Evolutionary conservation across 2,888 invertebrate genomes (phyloP).

Genomic region (Ichneumoninae sp.): DNA sequence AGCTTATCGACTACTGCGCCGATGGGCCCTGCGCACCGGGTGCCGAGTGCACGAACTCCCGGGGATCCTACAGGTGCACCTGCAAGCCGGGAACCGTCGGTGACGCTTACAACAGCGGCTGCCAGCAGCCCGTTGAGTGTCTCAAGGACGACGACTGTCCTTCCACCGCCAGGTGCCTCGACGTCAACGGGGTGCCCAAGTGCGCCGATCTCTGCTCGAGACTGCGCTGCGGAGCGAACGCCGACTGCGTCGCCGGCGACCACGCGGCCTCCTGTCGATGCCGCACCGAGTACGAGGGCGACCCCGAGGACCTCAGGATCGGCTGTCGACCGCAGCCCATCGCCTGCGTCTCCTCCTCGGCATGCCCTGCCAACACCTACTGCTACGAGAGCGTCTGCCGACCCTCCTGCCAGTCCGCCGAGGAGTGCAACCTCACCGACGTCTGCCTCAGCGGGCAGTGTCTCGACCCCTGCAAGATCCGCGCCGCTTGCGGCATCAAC

Average conservation of each 20-base stretch:
- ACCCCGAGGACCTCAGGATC: conserved; percentile 88
- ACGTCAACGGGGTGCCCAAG: conserved; percentile 90
- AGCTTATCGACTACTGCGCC: conserved; percentile 91
- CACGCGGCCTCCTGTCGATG: conserved; percentile 93
- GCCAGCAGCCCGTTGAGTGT: conserved; percentile 93
- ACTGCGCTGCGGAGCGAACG: conserved; percentile 92
- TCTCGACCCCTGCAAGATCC: conserved; percentile 91
- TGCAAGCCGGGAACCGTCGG: conserved; percentile 93
- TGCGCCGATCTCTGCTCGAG: conserved; percentile 90
- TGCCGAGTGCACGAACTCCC: conserved; percentile 91
- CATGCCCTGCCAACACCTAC: conserved; percentile 92
- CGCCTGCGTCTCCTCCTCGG: conserved; percentile 89
- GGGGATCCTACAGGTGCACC: conserved; percentile 92
- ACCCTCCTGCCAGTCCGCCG: conserved; percentile 91
- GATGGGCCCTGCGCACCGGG: conserved; percentile 92
- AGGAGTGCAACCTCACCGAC: conserved; percentile 92
- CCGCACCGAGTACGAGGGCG: conserved; percentile 91
- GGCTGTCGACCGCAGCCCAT: conserved; percentile 92
- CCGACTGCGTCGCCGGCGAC: conserved; percentile 92
- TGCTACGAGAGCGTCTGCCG: conserved; percentile 93
- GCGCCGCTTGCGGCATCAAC: conserved; percentile 93
- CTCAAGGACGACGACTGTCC: conserved; percentile 92
- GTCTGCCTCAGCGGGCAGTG: conserved; percentile 94
- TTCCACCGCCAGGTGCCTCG: conserved; percentile 90
- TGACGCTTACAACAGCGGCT: conserved; percentile 93